Evolutionary conservation across 2,797 vertebrate genomes (phyloP).

Genomic region (Paratrypauchen microcephalus): DNA sequence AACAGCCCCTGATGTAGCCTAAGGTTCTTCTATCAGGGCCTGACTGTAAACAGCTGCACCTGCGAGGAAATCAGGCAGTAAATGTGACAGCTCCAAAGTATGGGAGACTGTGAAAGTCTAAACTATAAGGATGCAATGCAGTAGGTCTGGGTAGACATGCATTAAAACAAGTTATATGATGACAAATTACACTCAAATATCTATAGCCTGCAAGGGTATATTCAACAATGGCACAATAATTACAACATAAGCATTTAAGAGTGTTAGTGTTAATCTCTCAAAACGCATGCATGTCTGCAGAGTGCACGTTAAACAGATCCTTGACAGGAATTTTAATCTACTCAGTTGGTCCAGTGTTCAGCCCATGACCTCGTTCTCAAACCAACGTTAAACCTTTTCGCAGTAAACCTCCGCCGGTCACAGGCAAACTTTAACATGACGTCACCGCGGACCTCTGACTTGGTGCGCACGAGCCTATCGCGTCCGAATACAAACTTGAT

Average conservation of each 20-base stretch:
- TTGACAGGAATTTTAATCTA: conserved; percentile 80
- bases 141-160: background rate
- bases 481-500: background rate
- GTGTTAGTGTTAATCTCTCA: conserved; percentile 45
- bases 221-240: conserved; percentile 33
- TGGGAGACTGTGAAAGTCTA: conserved; percentile 7
- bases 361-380: conserved; percentile 68
- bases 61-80: conserved; percentile 35
- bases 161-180: background rate
- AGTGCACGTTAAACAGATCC: conserved; percentile 67
- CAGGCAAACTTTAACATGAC: conserved; percentile 76
- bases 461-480: conserved; percentile 22
- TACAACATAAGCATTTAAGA: conserved; percentile 29
- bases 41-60: conserved; percentile 38
- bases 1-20: conserved; percentile 30
- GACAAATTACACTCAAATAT: background rate
- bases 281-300: conserved; percentile 44
- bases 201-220: background rate
- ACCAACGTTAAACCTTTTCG: conserved; percentile 72
- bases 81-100: conserved; percentile 22
- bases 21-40: conserved; percentile 25
- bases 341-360: conserved; percentile 58
- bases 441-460: conserved; percentile 57
- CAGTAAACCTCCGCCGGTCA: conserved; percentile 71
- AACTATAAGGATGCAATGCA: background rate